A percentile compares a stretch with the other conserved stretches of the same genome.
Evolutionary conservation across 2,888 invertebrate species (phyloP).

Genomic region (Tanypteryx hageni): DNA sequence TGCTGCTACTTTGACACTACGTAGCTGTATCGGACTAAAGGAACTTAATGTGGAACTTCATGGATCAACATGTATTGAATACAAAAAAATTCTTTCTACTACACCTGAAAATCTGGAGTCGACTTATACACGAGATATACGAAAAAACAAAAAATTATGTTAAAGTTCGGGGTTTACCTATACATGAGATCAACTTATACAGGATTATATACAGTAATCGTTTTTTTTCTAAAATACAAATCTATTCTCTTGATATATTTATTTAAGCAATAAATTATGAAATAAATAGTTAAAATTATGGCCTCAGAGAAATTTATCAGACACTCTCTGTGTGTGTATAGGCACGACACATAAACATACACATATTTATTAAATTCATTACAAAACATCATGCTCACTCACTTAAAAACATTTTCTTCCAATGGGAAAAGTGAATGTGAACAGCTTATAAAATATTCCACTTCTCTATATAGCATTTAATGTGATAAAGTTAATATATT

Average conservation of each 20-base stretch:
- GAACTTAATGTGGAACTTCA: too few relatives aligned
- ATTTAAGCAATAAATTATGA: slow-evolving; percentile 4
- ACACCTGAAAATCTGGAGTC: too few relatives aligned
- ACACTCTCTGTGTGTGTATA: background rate
- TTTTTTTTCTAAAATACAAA: too few relatives aligned
- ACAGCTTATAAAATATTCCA: background rate
- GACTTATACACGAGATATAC: too few relatives aligned
- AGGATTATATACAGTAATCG: too few relatives aligned
- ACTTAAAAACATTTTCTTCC: background rate
- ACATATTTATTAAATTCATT: background rate
- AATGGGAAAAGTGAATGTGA: background rate
- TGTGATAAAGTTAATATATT: background rate
- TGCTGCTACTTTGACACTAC: too few relatives aligned
- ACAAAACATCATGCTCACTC: background rate
- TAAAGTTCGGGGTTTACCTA: too few relatives aligned
- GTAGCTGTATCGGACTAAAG: too few relatives aligned
- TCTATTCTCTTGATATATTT: background rate
- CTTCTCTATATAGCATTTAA: background rate
- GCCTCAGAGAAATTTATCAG: background rate
- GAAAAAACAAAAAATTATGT: too few relatives aligned
- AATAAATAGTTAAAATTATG: background rate
- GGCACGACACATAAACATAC: background rate
- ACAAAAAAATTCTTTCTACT: too few relatives aligned
- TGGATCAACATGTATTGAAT: too few relatives aligned
- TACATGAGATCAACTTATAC: too few relatives aligned